A percentile compares a stretch with the other conserved stretches of the same genome.
Conservation (phyloP, 1,140 invertebrate genomes). For the Heliconius melpomene region DNA sequence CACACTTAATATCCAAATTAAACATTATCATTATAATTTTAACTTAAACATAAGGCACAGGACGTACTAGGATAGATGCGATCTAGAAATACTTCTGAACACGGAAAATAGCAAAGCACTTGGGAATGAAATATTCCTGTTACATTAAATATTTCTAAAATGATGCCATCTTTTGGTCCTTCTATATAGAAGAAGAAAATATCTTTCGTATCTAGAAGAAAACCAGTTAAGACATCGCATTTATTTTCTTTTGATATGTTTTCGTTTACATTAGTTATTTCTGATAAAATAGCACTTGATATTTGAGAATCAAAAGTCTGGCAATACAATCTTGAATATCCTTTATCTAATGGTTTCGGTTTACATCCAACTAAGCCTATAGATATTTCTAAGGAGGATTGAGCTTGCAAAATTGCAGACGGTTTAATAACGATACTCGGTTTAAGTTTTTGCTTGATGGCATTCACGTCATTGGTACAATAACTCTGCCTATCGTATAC, state of each 20-base stretch:
- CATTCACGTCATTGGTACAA: conserved; percentile 63
- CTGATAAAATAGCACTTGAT: conserved; percentile 43
- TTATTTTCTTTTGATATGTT: conserved; percentile 27
- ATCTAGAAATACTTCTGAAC: conserved; percentile 53
- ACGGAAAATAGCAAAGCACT: conserved; percentile 59
- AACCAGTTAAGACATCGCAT: conserved; percentile 60
- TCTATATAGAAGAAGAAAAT: conserved; percentile 60
- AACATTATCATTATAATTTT: no score
- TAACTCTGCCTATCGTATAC: conserved; percentile 42
- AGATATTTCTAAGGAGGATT: conserved; percentile 66
- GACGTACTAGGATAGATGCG: conserved; percentile 64
- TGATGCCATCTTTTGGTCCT: conserved; percentile 58
- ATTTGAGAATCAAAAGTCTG: conserved; percentile 43
- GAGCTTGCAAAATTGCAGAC: conserved; percentile 54
- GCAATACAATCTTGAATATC: conserved; percentile 59
- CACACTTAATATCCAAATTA: not conserved
- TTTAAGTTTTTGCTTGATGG: conserved; percentile 41
- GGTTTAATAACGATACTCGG: conserved; percentile 52
- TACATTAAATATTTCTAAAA: conserved; percentile 60
- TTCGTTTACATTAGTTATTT: conserved; percentile 58
- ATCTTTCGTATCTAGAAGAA: conserved; percentile 60
- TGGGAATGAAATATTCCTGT: conserved; percentile 55
- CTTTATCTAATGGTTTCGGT: conserved; percentile 38
- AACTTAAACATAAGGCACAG: not conserved
- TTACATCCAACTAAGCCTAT: conserved; percentile 69